These are phyloP conservation scores for Catharus minimus DNA, from an alignment of 2,113 vertebrate species.

Conservation along the genomic window DNA sequence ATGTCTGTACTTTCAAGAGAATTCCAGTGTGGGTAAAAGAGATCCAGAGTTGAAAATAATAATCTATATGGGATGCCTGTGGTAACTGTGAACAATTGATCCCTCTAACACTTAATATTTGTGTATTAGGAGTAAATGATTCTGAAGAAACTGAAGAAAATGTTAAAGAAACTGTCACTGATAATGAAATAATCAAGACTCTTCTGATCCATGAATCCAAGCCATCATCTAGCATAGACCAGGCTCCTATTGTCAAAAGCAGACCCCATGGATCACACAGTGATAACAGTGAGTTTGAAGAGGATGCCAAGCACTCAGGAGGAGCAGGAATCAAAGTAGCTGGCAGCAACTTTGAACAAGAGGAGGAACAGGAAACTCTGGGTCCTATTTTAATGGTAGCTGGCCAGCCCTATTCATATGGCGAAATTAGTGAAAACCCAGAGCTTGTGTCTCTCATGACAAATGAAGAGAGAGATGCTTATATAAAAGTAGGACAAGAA, in stretches of 20 bases:
- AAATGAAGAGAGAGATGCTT: slow-evolving; percentile 49
- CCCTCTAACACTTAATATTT: neutral
- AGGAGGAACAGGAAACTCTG: slow-evolving; percentile 36
- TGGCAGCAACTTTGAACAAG: neutral
- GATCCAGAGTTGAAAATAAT: neutral
- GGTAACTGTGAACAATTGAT: neutral
- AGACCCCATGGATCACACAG: neutral
- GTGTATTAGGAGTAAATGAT: neutral
- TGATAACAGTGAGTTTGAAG: slow-evolving; percentile 24
- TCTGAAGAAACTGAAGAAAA: neutral
- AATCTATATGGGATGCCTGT: neutral
- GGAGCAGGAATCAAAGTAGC: neutral
- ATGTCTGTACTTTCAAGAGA: neutral
- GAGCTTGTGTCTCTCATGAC: slow-evolving; percentile 69
- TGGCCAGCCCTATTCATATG: slow-evolving; percentile 36
- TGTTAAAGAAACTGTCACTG: neutral
- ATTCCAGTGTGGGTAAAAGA: neutral
- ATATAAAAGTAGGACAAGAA: slow-evolving; percentile 63
- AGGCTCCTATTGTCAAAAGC: neutral
- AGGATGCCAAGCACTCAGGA: neutral
- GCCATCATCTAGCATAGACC: neutral
- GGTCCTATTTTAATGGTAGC: slow-evolving; percentile 59
- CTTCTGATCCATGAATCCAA: slow-evolving; percentile 66
- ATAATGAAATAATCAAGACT: slow-evolving; percentile 62
- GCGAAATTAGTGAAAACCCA: slow-evolving; percentile 58